Evolutionary conservation across 2,888 invertebrate species (phyloP).

Genomic region (Apamea epomidion): DNA sequence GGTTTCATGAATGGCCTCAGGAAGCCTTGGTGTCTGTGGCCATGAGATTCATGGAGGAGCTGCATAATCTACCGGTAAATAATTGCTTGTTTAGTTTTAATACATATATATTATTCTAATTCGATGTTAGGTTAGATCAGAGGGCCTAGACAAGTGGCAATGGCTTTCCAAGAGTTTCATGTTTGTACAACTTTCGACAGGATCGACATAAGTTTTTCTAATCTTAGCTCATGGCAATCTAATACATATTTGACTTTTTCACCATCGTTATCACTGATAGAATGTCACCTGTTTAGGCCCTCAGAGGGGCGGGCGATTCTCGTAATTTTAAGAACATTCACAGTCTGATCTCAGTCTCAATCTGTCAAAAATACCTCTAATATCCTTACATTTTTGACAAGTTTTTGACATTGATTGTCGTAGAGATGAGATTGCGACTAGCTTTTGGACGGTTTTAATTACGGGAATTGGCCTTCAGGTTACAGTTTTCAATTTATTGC

Average conservation of each 20-base stretch:
- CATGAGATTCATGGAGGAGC: constrained; percentile 95
- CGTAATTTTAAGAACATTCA: too few species aligned
- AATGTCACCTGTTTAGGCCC: not conserved
- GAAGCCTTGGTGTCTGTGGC: constrained; percentile 98
- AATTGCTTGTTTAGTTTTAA: not conserved
- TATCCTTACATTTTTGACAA: too few species aligned
- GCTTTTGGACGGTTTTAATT: too few species aligned
- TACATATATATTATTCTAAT: not conserved
- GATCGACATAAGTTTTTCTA: not conserved
- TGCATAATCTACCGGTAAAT: constrained; percentile 94
- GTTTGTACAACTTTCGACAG: not conserved
- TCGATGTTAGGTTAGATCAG: not conserved
- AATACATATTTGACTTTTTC: not conserved
- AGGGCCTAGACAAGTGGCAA: not conserved
- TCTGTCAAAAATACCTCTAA: too few species aligned
- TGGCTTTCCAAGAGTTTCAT: not conserved
- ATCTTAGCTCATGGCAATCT: not conserved
- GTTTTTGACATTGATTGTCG: too few species aligned
- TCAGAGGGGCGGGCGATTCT: too few species aligned
- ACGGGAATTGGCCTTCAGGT: too few species aligned
- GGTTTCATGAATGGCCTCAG: constrained; percentile 99
- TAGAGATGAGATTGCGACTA: too few species aligned
- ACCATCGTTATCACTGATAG: not conserved
- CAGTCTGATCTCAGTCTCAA: too few species aligned
- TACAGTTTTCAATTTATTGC: not conserved